These are phyloP conservation scores for Lepisosteus osseus DNA, from an alignment of 2,113 vertebrate genomes.

Conservation along the genomic window DNA sequence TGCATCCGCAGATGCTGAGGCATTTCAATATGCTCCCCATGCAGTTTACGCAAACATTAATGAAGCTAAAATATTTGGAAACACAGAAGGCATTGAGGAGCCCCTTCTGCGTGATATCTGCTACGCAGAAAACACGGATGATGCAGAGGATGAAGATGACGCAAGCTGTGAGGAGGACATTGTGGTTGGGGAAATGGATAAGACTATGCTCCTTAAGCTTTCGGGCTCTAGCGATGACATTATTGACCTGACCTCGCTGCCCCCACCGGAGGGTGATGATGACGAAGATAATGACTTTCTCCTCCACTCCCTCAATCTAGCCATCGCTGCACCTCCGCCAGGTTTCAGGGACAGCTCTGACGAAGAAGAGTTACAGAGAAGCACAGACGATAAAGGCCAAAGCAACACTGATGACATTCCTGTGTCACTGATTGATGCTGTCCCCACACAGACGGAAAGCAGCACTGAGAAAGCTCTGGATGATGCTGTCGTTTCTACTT, in stretches of 20 bases:
- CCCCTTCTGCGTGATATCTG: conserved; percentile 93
- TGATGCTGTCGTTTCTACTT: conserved; percentile 81
- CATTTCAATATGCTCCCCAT: conserved; percentile 80
- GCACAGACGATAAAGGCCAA: conserved; percentile 58
- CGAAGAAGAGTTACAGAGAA: conserved; percentile 85
- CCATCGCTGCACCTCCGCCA: conserved; percentile 94
- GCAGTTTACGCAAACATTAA: conserved; percentile 86
- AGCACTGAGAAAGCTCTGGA: conserved; percentile 79
- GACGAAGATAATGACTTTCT: conserved; percentile 89
- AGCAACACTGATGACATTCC: conserved; percentile 80
- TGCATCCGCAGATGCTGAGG: conserved; percentile 76
- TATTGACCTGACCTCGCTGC: conserved; percentile 94
- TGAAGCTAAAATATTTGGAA: conserved; percentile 84
- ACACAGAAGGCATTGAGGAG: conserved; percentile 84
- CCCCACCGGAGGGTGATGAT: conserved; percentile 89
- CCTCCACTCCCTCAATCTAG: conserved; percentile 93
- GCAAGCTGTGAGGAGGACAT: conserved; percentile 95
- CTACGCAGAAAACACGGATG: conserved; percentile 91
- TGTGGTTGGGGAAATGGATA: conserved; percentile 77
- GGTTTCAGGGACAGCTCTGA: conserved; percentile 97
- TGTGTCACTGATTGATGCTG: conserved; percentile 93
- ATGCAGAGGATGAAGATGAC: conserved; percentile 93
- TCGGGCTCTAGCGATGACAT: conserved; percentile 96
- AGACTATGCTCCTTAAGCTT: conserved; percentile 81
- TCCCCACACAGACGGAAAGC: conserved; percentile 77